Conservation (phyloP, 2,797 vertebrate species). For the Ambastaia sidthimunki region DNA sequence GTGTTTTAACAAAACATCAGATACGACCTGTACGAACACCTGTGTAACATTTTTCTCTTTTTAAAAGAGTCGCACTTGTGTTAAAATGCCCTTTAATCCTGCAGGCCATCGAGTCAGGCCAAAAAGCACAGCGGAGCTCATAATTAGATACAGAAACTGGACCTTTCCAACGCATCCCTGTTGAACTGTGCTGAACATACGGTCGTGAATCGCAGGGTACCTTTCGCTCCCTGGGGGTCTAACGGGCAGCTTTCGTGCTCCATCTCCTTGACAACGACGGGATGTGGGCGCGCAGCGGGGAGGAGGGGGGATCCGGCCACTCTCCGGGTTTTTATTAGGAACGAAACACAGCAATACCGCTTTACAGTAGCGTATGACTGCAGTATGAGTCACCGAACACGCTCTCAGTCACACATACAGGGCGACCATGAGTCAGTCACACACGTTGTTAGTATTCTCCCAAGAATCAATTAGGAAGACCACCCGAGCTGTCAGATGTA, state of each 20-base stretch:
- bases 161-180: constrained; percentile 63
- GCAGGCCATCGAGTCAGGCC: constrained; percentile 20
- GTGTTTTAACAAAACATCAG: neutral
- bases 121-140: neutral
- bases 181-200: constrained; percentile 35
- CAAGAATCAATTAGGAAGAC: constrained; percentile 7
- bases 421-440: constrained; percentile 9
- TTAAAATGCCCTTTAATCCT: neutral
- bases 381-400: constrained; percentile 55
- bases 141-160: constrained; percentile 77
- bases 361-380: constrained; percentile 50
- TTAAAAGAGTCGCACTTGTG: neutral
- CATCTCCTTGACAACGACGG: constrained; percentile 44
- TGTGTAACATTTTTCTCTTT: neutral
- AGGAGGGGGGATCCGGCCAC: constrained; percentile 36
- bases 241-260: constrained; percentile 1
- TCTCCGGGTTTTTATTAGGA: constrained; percentile 49
- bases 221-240: constrained; percentile 58
- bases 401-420: constrained; percentile 7
- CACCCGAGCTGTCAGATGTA: constrained; percentile 19
- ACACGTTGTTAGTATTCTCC: constrained; percentile 22
- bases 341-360: neutral
- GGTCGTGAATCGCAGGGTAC: constrained; percentile 53
- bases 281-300: constrained; percentile 13
- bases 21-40: neutral